phyloP scores from a whole-genome alignment of 2,797 vertebrate species.

The Lagocephalus sceleratus region DNA sequence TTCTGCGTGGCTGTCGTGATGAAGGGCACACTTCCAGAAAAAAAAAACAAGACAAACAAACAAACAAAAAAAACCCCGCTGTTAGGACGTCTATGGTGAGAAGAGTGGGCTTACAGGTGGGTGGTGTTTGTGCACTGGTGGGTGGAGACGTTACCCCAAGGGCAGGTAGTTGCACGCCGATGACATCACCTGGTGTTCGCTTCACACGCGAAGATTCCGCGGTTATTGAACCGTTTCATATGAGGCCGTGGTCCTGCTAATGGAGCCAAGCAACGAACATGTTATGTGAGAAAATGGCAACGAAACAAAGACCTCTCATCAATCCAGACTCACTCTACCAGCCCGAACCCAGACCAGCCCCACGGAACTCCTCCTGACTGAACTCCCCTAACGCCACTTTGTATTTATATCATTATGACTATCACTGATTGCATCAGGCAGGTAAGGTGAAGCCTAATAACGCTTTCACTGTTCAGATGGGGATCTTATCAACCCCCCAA shows the following conservation, averaged over 20 bases:
- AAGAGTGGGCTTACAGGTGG: constrained; percentile 30
- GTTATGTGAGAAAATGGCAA: background rate
- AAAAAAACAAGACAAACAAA: too few relatives aligned
- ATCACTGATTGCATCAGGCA: constrained; percentile 66
- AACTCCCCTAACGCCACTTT: constrained; percentile 38
- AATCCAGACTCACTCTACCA: too few relatives aligned
- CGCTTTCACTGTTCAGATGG: constrained; percentile 23
- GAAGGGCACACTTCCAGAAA: constrained; percentile 15
- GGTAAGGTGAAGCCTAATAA: constrained; percentile 45
- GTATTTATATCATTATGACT: constrained; percentile 33
- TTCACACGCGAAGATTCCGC: background rate
- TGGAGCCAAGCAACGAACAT: background rate
- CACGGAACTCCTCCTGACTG: too few relatives aligned
- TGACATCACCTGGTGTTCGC: background rate
- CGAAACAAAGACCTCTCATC: too few relatives aligned
- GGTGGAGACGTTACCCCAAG: constrained; percentile 16
- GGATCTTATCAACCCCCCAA: constrained; percentile 58
- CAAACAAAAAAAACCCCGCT: too few relatives aligned
- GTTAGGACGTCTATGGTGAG: constrained; percentile 33
- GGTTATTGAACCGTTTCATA: background rate
- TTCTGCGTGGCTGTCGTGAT: constrained; percentile 39
- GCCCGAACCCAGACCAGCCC: too few relatives aligned
- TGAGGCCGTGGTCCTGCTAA: background rate
- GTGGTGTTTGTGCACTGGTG: constrained; percentile 16
- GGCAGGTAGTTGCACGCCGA: constrained; percentile 26